Evolutionary conservation across 2,888 invertebrate genomes (phyloP).

Genomic region (Latheticus oryzae): DNA sequence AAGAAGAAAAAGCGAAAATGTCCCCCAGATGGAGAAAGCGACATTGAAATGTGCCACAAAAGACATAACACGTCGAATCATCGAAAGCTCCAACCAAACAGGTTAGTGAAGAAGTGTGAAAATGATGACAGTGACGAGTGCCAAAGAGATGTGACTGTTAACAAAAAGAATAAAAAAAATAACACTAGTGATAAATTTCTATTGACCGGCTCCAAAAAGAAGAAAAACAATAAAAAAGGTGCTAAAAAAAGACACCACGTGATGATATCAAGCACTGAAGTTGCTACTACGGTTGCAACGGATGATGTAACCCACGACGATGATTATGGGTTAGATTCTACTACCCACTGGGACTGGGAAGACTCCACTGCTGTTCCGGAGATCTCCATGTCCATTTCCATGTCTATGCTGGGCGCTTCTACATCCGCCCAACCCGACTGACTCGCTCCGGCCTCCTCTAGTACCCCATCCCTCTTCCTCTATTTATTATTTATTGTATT

Average conservation of each 20-base stretch:
- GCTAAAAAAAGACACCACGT: slow-evolving; percentile 68
- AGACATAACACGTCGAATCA: slow-evolving; percentile 60
- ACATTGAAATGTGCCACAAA: slow-evolving; percentile 51
- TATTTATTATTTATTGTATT: slow-evolving; percentile 67
- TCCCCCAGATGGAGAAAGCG: slow-evolving; percentile 54
- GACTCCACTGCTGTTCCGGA: slow-evolving; percentile 60
- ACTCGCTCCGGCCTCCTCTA: slow-evolving; percentile 52
- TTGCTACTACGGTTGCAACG: slow-evolving; percentile 66
- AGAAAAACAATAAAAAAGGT: slow-evolving; percentile 65
- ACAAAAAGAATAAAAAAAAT: slow-evolving; percentile 69
- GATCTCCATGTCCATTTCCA: slow-evolving; percentile 50
- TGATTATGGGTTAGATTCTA: slow-evolving; percentile 63
- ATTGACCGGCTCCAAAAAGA: slow-evolving; percentile 67
- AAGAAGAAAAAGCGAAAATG: slow-evolving; percentile 67
- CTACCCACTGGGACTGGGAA: slow-evolving; percentile 64
- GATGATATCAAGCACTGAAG: slow-evolving; percentile 64
- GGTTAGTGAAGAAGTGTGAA: slow-evolving; percentile 56
- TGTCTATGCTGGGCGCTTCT: slow-evolving; percentile 47
- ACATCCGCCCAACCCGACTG: slow-evolving; percentile 59
- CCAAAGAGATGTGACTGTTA: slow-evolving; percentile 63
- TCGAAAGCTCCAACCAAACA: slow-evolving; percentile 66
- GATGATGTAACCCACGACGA: slow-evolving; percentile 65
- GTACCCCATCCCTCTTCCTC: slow-evolving; percentile 50
- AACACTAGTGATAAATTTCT: slow-evolving; percentile 56
- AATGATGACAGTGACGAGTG: slow-evolving; percentile 61